Conservation (phyloP, 2,888 invertebrate species). For the Leptarthrus brevirostris region DNA sequence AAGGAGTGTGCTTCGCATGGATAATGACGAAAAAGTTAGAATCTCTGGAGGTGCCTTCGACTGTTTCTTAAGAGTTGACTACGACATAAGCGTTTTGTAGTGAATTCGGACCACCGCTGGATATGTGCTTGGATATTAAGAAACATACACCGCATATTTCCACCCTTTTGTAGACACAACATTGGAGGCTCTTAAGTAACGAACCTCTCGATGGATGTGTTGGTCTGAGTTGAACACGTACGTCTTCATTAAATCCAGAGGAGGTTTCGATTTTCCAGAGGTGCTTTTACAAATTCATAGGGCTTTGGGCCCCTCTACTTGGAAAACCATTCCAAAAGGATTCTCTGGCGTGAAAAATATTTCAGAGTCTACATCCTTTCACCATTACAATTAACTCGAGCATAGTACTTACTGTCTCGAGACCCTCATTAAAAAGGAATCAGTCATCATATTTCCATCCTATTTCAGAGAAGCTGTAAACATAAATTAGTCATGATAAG, state of each 20-base stretch:
- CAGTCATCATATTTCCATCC: conserved; percentile 30
- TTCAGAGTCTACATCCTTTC: conserved; percentile 15
- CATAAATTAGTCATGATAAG: conserved; percentile 33
- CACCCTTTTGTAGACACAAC: neutral
- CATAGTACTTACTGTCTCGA: conserved; percentile 4
- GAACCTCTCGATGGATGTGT: neutral
- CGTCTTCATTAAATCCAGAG: neutral
- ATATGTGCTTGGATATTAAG: neutral
- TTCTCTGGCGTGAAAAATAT: neutral
- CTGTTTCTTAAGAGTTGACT: neutral
- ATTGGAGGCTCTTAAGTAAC: neutral
- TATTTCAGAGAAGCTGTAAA: conserved; percentile 12
- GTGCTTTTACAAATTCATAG: neutral
- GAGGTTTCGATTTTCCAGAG: neutral
- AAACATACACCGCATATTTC: neutral
- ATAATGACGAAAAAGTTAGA: conserved; percentile 30
- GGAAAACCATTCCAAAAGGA: neutral
- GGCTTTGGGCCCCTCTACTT: too few relatives aligned
- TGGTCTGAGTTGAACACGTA: neutral
- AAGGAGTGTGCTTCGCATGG: conserved; percentile 36
- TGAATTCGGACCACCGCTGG: neutral
- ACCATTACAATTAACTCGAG: conserved; percentile 17
- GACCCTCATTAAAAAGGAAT: conserved; percentile 32
- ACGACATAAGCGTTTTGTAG: neutral
- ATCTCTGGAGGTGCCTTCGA: conserved; percentile 2